Evolutionary conservation across 2,888 invertebrate species (phyloP), one percentile per base, ranked within the genome.

Genomic region (Atherix ibis): DNA sequence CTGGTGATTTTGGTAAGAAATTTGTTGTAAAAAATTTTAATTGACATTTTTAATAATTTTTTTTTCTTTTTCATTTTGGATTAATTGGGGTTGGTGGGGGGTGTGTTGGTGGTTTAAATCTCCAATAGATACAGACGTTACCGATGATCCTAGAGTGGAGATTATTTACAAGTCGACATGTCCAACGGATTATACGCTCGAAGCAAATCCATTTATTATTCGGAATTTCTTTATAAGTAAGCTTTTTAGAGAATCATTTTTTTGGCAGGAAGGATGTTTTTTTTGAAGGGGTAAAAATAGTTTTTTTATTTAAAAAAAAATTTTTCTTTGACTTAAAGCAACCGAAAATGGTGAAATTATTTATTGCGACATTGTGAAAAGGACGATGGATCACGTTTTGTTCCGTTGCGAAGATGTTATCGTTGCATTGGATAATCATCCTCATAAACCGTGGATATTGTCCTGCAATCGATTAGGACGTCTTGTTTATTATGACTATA

Each of bases 181-280:
- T 10, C 67, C 71, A 0, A 53, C 56, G 0, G 71, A 73, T 42
- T 67, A 67, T 2, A 67, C 68, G 2, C 42, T 64, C 1, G 45
- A 54, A 5, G 54, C 54, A 13, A 59, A 61, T 30, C 64, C 66
- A 0, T 69, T 74, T 43, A 41, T 67, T 18, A 52, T 70, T 9
- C 58, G 66, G 33, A 68, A 71, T 44, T 73, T 73, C 43, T 52
- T 73, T 34, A 49, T 71, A 22, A 62, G 74, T 75, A 53, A 60
- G 27, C 18, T n/a, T 28, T 27, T 6, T 27, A 27, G 6, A 2
- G 5, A 13, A 6, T 26, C 5, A 26, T 12, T 26, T 67, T 43
- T 28, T 15, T 29, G 4, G 10, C 17, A 18, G 14, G 10, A 13
- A 12, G 10, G 10, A 12, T 14, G 5, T 2, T n/a, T n/a, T n/a